Base-by-base conservation (phyloP, 2,113 vertebrate genomes). In the Pelmatolapia mariae region DNA sequence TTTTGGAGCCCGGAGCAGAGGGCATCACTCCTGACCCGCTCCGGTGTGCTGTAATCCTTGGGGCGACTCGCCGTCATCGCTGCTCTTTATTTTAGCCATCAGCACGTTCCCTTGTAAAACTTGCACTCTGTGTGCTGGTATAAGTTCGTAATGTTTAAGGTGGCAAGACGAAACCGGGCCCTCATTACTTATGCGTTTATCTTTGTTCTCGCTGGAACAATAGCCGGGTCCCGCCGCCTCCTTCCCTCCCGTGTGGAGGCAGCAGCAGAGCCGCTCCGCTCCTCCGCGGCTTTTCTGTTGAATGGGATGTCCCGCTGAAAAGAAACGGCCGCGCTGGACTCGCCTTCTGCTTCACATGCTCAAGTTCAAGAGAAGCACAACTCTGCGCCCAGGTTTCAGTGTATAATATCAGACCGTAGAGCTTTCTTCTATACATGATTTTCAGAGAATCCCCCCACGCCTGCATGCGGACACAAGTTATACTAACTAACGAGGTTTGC, bases 201-300 rank as follows among this genome's bases (percentile, higher is more conserved):
- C 96, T 96, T 96, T 96, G 95, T 96, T 97, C 94, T 91, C 92
- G 93, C 80, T 88, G 91, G 91, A 94, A 97, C 96, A 97, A 97
- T 96, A 93, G 95, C 94, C 52, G 56, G 71, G 84, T 85, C 87
- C 92, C 91, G 79, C 93, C 92, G 79, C 92, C 89, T 19, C 43
- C 40, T 84, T 56, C 87, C 87, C 85, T 80, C 83, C 71, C 9
- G 66, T 61, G 86, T 80, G 91, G 92, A 84, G 87, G 81, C 87
- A 59, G 86, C 85, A 63, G 40, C 83, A 47, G 53, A 76, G 92
- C 88, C 76, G 78, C 89, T 81, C 86, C 10, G 52, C 78, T 36
- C n/a, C 68, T 76, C 68, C 26, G 71, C 71, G 71, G 71, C 16
- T 78, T 78, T 78, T 78, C 73, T 52, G 7, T 84, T 90, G 82